Evolutionary conservation across 2,113 vertebrate genomes (phyloP), one percentile per base, ranked within the genome.

Genomic region (Nibea coibor): DNA sequence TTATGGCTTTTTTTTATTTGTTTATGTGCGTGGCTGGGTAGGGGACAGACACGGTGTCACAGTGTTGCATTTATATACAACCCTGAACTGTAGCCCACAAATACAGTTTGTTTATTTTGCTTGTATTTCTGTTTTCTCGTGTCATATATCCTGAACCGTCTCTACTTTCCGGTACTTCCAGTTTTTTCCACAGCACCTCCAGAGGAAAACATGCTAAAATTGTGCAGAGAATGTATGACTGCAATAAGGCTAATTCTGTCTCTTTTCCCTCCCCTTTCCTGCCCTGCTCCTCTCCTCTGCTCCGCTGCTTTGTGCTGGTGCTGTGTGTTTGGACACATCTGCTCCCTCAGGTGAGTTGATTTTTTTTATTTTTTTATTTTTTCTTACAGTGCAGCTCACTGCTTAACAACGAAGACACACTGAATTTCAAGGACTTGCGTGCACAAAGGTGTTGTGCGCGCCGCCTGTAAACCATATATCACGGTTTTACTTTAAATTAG

Each of bases 341-440:
- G 75, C 71, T 81, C 56, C 70, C 69, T 22, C n/a, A 92, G 89
- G 91, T 92, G 82, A 92, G 91, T 87, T 74, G 39, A 54, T 28
- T 77, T 79, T 39, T 39, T 35, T 8, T 0, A 26, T 1, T 5
- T 31, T 31, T 31, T 35, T n/a, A n/a, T n/a, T 35, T 39, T 72
- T 81, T 89, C 56, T 61, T 42, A 19, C 24, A 17, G 12, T 76
- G 28, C 31, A 56, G 24, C 58, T 64, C 5, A 47, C 31, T 65
- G 31, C 47, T 47, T 43, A 87, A 53, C 62, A 31, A 72, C 61
- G 39, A 28, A 59, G 64, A 80, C 35, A 58, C 31, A 14, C 12
- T 48, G 43, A 47, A 71, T 82, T 70, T 67, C 39, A 66, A 78
- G 64, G 72, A n/a, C 64, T 80, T 64, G 28, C 58, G 39, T 45